Conservation (phyloP, 2,797 vertebrate genomes). For the Gymnopithys bicolor region DNA sequence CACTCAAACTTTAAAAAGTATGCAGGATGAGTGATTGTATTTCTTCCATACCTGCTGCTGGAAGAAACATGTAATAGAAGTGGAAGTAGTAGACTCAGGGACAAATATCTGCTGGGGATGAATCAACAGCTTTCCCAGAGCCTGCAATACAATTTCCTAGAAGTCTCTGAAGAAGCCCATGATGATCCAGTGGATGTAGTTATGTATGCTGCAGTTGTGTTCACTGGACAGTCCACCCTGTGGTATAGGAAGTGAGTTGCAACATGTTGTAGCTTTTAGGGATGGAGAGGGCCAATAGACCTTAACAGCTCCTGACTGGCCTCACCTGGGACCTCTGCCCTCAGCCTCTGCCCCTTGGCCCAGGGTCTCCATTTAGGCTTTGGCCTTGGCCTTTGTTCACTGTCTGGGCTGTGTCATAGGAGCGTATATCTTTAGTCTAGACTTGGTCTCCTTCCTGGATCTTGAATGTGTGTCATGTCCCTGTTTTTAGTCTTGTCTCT, state of each 20-base stretch:
- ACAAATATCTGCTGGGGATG: neutral
- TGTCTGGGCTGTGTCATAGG: neutral
- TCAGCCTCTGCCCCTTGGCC: neutral
- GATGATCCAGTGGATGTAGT: neutral
- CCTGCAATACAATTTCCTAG: neutral
- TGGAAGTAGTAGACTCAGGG: neutral
- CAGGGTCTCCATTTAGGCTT: neutral
- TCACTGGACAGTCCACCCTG: neutral
- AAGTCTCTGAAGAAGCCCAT: neutral
- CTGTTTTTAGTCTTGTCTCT: neutral
- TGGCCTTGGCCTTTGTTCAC: rapidly evolving
- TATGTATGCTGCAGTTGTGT: neutral
- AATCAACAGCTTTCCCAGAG: neutral
- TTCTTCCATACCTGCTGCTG: neutral
- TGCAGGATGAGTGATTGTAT: neutral
- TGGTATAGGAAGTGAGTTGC: neutral
- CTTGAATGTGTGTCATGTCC: neutral
- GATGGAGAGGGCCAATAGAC: neutral
- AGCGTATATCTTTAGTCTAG: rapidly evolving
- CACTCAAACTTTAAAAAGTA: neutral
- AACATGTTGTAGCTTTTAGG: neutral
- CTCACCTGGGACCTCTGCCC: neutral
- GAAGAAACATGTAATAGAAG: neutral
- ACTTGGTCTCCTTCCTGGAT: neutral
- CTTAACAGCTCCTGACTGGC: neutral